phyloP scores from a whole-genome alignment of 2,888 invertebrate species.

The Polydrusus tereticollis region DNA sequence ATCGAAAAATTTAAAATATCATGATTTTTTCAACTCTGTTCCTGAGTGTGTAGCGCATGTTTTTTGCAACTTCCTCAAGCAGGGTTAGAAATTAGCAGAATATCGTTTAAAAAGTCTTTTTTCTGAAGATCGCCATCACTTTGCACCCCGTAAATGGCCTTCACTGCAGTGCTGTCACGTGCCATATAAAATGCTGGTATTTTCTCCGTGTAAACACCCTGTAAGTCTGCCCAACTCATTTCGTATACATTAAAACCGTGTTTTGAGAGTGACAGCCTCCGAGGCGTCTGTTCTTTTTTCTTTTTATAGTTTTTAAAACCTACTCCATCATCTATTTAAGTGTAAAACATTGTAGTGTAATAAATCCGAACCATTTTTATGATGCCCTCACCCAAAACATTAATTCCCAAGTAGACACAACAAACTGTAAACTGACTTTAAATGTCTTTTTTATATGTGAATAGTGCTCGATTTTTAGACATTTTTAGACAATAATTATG shows the following conservation, averaged over 20 bases:
- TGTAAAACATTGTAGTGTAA: slow-evolving; percentile 37
- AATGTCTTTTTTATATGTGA: slow-evolving; percentile 19
- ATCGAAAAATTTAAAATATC: too few species aligned
- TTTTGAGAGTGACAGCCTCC: neutral
- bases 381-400: slow-evolving; percentile 26
- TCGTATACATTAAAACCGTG: neutral
- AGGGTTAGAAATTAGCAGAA: too few species aligned
- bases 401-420: slow-evolving; percentile 38
- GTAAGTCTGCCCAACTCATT: too few species aligned
- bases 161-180: too few species aligned
- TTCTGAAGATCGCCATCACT: too few species aligned
- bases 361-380: slow-evolving; percentile 41
- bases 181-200: too few species aligned
- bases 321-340: slow-evolving; percentile 41
- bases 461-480: slow-evolving; percentile 7
- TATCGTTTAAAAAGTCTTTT: too few species aligned
- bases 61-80: too few species aligned
- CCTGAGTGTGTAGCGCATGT: too few species aligned
- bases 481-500: neutral
- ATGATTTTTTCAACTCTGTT: too few species aligned
- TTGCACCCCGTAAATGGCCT: too few species aligned
- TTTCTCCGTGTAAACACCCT: too few species aligned
- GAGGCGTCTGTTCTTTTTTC: slow-evolving; percentile 7
- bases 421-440: slow-evolving; percentile 31
- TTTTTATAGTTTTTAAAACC: slow-evolving; percentile 45